Evolutionary conservation across 1,140 invertebrate species (phyloP).

Genomic region (Ctenoplectra terminalis): DNA sequence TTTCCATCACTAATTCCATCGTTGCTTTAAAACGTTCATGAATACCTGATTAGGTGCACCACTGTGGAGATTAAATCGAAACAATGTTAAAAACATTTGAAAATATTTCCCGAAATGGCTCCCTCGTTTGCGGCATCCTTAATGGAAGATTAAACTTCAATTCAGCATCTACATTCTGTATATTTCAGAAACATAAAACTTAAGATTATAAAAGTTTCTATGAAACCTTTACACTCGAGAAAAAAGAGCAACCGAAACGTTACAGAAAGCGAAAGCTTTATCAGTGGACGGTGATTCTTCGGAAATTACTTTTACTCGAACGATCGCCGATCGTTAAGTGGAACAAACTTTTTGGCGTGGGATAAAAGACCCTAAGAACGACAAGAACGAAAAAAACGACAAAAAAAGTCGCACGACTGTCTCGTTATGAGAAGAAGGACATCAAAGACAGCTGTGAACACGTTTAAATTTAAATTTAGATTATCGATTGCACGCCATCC

Average conservation of each 20-base stretch:
- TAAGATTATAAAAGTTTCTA: neutral
- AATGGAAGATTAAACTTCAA: too few relatives aligned
- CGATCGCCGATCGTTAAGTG: neutral
- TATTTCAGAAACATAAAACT: too few relatives aligned
- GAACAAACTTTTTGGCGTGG: neutral
- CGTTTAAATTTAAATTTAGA: conserved; percentile 59
- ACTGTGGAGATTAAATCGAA: neutral
- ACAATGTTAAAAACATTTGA: too few relatives aligned
- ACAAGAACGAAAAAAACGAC: neutral
- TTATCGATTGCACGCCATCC: conserved; percentile 48
- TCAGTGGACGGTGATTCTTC: neutral
- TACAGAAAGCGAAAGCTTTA: neutral
- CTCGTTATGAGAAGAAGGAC: neutral
- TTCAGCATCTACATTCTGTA: too few relatives aligned
- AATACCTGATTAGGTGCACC: neutral
- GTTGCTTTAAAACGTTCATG: neutral
- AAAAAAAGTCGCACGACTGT: neutral
- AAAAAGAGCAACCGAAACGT: neutral
- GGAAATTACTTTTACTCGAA: neutral
- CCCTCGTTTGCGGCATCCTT: too few relatives aligned
- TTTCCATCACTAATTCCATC: neutral
- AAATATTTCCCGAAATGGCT: too few relatives aligned
- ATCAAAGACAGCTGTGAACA: conserved; percentile 15
- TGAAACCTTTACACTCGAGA: neutral
- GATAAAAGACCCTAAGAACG: neutral